Percentiles rank a stretch among this genome's conserved stretches.
Conservation (phyloP, 2,888 invertebrate genomes). For the Torymus auratus region DNA sequence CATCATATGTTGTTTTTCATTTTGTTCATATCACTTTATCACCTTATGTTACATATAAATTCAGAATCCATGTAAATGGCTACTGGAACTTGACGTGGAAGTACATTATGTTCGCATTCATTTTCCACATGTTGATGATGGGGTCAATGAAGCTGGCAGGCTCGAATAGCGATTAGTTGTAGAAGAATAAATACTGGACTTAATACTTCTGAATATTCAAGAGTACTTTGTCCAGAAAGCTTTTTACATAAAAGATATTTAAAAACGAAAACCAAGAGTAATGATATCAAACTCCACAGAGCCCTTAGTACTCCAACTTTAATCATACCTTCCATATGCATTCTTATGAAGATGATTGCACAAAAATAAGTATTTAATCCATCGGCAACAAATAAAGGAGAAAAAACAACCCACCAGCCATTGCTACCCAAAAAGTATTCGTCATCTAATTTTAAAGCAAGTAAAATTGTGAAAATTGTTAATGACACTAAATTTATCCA, state of each 20-base stretch:
- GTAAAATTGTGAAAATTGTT: conserved; percentile 88
- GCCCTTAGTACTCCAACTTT: conserved; percentile 88
- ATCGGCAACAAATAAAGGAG: conserved; percentile 94
- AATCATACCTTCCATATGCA: conserved; percentile 88
- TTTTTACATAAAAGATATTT: conserved; percentile 94
- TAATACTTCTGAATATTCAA: conserved; percentile 95
- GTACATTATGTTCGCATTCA: conserved; percentile 52
- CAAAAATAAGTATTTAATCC: conserved; percentile 96
- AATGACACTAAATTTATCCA: conserved; percentile 92
- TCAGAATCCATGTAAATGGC: conserved; percentile 59
- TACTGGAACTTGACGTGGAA: conserved; percentile 58
- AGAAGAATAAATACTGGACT: conserved; percentile 93
- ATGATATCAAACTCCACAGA: conserved; percentile 89
- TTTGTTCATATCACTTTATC: conserved; percentile 24
- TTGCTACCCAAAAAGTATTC: conserved; percentile 74
- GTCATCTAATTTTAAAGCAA: conserved; percentile 88
- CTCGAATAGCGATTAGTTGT: conserved; percentile 92
- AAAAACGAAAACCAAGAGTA: conserved; percentile 91
- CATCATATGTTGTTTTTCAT: no score
- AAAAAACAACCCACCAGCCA: conserved; percentile 94
- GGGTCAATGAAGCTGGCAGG: conserved; percentile 87
- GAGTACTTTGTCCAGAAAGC: conserved; percentile 86
- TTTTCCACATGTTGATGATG: conserved; percentile 50
- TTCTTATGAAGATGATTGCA: conserved; percentile 94
- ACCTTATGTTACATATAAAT: conserved; percentile 37